Conservation (phyloP, 64 coral and sea anemone species). For the Trachythela sp. region DNA sequence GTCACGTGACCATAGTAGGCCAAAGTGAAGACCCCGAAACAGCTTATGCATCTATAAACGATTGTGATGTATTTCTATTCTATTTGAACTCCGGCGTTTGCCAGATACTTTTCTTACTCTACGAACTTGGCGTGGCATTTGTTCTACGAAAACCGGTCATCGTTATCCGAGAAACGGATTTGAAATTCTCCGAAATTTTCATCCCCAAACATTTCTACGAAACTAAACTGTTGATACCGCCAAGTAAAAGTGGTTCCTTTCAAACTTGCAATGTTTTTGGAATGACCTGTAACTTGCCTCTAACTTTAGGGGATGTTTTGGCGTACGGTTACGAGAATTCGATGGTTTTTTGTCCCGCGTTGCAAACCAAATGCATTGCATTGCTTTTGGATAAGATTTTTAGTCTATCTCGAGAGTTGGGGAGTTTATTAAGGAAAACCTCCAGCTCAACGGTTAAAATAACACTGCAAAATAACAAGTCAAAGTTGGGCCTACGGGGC, state of each 20-base stretch:
- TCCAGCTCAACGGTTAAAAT: neutral
- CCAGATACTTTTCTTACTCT: neutral
- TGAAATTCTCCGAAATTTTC: neutral
- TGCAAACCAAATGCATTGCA: neutral
- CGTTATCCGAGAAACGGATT: neutral
- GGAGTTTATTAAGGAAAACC: neutral
- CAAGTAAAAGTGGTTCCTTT: neutral
- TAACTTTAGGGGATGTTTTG: neutral
- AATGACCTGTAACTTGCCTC: neutral
- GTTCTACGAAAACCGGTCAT: neutral
- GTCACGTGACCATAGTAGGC: neutral
- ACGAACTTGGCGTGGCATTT: neutral
- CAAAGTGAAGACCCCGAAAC: neutral
- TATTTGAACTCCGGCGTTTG: neutral
- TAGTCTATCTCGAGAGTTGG: neutral
- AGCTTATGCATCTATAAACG: neutral
- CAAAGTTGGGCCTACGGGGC: neutral
- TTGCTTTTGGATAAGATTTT: neutral
- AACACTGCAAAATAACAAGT: neutral
- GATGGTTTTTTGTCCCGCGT: neutral
- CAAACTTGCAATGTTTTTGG: neutral
- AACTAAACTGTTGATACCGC: neutral
- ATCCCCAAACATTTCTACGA: neutral
- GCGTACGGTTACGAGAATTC: neutral
- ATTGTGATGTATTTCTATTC: neutral